Base-by-base conservation (phyloP, 37 sponge, comb jelly and placozoan species). In the Lycopodina hypogea region DNA sequence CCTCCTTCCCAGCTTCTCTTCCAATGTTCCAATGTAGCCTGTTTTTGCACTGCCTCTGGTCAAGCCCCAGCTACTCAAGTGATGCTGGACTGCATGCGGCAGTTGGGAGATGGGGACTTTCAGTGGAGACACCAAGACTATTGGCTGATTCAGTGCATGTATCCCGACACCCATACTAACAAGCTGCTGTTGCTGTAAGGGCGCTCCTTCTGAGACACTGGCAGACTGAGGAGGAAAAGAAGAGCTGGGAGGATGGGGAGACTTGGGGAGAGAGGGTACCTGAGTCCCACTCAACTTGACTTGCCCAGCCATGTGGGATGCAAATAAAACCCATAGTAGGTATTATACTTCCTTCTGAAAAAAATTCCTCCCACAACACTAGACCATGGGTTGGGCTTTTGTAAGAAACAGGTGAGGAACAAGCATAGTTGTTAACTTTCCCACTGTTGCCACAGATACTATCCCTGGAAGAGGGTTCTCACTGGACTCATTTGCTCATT, bases 71-170 rank as follows among this genome's bases (percentile, higher is more conserved):
- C 56, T 74, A 37, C 37, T 64, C 26, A 36, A 69, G 42, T 58
- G 34, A 45, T 37, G 23, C 6, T 68, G 42, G 29, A 56, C 56
- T 9, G 60, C 62, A 1, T 41, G 70, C 3, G 80, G 71, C 18
- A 69, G 70, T 24, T 56, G 70, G 32, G 71, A 58, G 7, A 78
- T 18, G 9, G 79, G 79, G 3, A 68, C 19, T 56, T 83, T 83
- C 28, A 83, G 50, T 0, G 83, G 83, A 19, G 76, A 75, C 58
- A 78, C 84, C 9, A 84, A 68, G 42, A 84, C 84, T 9, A 76
- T 83, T 28, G 83, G 75, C 9, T 66, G 76, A 22, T 23, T 26
- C 35, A 65, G 38, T 26, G 65, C 21, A 22, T 48, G 28, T 22
- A 51, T 29, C n/a, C 71, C 42, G n/a, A 58, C 72, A 19, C 23